Evolutionary conservation across 2,113 vertebrate species (phyloP), one percentile per base, ranked within the genome.

Genomic region (Polypterus bichir): DNA sequence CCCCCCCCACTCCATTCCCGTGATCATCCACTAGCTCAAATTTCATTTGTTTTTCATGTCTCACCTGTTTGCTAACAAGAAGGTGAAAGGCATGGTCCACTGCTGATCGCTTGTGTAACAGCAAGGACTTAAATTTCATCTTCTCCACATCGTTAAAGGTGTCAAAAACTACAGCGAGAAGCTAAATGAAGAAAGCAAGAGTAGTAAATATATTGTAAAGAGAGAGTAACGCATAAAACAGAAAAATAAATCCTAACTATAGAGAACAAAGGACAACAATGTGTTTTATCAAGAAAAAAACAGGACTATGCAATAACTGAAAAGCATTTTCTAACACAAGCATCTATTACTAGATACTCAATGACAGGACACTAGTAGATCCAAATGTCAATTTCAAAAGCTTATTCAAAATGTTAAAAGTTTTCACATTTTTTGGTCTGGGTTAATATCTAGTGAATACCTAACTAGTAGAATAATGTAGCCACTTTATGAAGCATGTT

Each of bases 121-220:
- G 79, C 68, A 99, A 73, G 4, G 96, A 98, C 76, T 95, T 97
- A 69, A 98, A 99, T 77, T 99, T 99, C 86, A 80, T 94, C 76
- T 97, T 99, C 78, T 98, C 95, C 0, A 99, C 91, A 48, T 89
- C 96, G 5, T 91, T 99, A 74, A 99, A 99, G 1, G 95, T 97
- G 73, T 99, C 96, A 1, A 99, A 98, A 62, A 99, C 96, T 3
- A 99, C 96, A 0, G 96, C 96, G 49, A 99, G 81, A 49, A 99
- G 94, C 96, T 91, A 62, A 47, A 3, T 47, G 64, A 62, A 49
- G 54, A 53, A 51, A 53, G 61, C 68, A 49, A 64, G 3, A 47
- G 51, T n/a, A 62, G 49, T 62, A 53, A 46, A 60, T 44, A 27
- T 27, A 27, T 27, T 27, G 10, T 52, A 7, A 52, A 52, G 10